Conservation (phyloP, 2,113 vertebrate species). For the Triplophysa rosa region DNA sequence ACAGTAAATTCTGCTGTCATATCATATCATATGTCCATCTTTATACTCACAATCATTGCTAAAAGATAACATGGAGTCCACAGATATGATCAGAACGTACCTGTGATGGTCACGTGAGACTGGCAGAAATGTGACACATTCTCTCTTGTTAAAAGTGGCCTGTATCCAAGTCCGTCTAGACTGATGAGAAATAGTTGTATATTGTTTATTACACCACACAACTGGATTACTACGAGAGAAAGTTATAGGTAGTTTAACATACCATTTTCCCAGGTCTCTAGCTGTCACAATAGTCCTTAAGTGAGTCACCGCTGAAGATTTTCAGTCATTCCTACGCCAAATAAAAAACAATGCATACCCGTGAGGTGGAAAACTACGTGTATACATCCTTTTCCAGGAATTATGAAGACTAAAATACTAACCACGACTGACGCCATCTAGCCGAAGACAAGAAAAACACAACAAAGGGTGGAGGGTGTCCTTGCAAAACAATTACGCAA, state of each 20-base stretch:
- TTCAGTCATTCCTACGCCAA: not conserved
- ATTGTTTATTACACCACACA: not conserved
- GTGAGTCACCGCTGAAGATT: not conserved
- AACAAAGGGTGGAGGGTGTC: constrained; percentile 20
- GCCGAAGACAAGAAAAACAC: not conserved
- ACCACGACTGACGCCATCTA: constrained; percentile 2
- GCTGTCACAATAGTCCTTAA: not conserved
- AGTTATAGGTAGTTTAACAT: not conserved
- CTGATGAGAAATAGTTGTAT: constrained; percentile 67
- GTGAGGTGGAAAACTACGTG: constrained; percentile 1
- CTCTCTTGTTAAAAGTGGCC: constrained; percentile 87
- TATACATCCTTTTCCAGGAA: constrained; percentile 40
- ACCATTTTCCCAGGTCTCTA: constrained; percentile 19
- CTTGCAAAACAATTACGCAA: constrained; percentile 1
- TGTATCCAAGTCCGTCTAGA: constrained; percentile 88
- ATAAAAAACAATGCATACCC: not conserved
- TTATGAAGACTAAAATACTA: not conserved
- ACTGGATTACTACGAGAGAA: not conserved
- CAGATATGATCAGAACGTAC: constrained; percentile 60
- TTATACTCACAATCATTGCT: not conserved
- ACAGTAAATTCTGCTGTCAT: constrained; percentile 50
- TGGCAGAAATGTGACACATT: constrained; percentile 86
- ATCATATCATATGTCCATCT: too few relatives aligned
- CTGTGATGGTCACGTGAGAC: constrained; percentile 84
- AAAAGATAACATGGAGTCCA: not conserved